These are phyloP conservation scores for Tetranychus truncatus DNA, from an alignment of 2,888 invertebrate species.

Conservation along the genomic window DNA sequence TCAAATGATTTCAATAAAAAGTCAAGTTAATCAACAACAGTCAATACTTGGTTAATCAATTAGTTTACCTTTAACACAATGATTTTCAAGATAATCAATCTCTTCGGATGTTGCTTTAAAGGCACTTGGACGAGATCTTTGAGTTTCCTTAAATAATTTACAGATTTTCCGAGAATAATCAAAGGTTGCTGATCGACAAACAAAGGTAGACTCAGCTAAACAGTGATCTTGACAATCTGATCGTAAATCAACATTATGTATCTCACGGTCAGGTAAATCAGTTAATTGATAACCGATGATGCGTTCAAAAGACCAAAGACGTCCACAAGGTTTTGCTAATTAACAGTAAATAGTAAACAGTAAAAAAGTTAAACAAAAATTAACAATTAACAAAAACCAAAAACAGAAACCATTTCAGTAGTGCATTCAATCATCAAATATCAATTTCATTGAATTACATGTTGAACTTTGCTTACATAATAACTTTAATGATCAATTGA, in stretches of 20 bases:
- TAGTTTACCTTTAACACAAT: slow-evolving; percentile 37
- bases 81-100: slow-evolving; percentile 40
- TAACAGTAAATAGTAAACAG: too few relatives aligned
- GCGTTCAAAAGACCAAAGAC: slow-evolving; percentile 38
- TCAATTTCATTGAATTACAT: too few relatives aligned
- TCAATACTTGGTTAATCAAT: too few relatives aligned
- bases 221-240: slow-evolving; percentile 39
- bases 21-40: background rate
- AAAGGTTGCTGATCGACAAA: slow-evolving; percentile 39
- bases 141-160: slow-evolving; percentile 37
- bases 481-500: too few relatives aligned
- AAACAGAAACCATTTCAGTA: too few relatives aligned
- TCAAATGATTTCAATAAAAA: slow-evolving; percentile 6
- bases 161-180: slow-evolving; percentile 36
- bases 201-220: slow-evolving; percentile 34
- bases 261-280: slow-evolving; percentile 34
- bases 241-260: slow-evolving; percentile 35
- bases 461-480: too few relatives aligned
- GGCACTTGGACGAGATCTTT: slow-evolving; percentile 36
- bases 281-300: slow-evolving; percentile 37
- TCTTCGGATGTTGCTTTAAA: slow-evolving; percentile 33
- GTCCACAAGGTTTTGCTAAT: slow-evolving; percentile 32
- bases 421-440: too few relatives aligned
- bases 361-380: too few relatives aligned
- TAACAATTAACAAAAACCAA: too few relatives aligned